Evolutionary conservation across 1,140 invertebrate species (phyloP), one percentile per base, ranked within the genome.

Genomic region (Euura saliciscinereae): DNA sequence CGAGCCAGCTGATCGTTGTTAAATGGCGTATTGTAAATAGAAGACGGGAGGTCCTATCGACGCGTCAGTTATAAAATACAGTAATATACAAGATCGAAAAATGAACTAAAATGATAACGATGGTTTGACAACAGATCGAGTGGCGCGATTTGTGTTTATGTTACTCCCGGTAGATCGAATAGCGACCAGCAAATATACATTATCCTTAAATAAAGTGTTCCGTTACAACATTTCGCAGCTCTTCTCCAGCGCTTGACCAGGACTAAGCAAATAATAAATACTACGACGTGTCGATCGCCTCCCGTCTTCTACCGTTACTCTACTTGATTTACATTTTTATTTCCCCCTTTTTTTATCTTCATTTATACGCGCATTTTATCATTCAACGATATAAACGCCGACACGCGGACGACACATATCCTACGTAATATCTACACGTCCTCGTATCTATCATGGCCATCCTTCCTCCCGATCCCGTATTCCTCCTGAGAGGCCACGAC

Each of bases 391-490:
- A 28, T 28, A 28, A 28, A 28, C 28, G 28, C 28, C 28, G 28
- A 28, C 28, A 51, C 46, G 46, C 46, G 46, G 46, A 51, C 11
- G 28, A 0, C 28, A 28, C 28, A 28, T 28, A 28, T 28, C 28
- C 28, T 28, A 28, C 28, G 28, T 28, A 28, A 28, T 28, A 28
- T 28, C 28, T 28, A 28, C 28, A 28, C 28, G 28, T 2, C 45
- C 28, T 13, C 59, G 46, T 44, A 45, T 8, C 46, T 66, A 45
- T 68, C 5, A 91, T 90, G 89, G 87, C 89, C 77, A 86, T 90
- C 68, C 79, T 90, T 78, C 88, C 90, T 74, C 89, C 90, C 51
- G 92, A 94, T 86, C 92, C 92, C 71, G 89, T 91, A 75, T 93
- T 92, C 80, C 87, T 89, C 69, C 88, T 92, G 70, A 89, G 91